These are phyloP conservation scores for Acronicta psi DNA, from an alignment of 2,888 invertebrate species.

Conservation along the genomic window DNA sequence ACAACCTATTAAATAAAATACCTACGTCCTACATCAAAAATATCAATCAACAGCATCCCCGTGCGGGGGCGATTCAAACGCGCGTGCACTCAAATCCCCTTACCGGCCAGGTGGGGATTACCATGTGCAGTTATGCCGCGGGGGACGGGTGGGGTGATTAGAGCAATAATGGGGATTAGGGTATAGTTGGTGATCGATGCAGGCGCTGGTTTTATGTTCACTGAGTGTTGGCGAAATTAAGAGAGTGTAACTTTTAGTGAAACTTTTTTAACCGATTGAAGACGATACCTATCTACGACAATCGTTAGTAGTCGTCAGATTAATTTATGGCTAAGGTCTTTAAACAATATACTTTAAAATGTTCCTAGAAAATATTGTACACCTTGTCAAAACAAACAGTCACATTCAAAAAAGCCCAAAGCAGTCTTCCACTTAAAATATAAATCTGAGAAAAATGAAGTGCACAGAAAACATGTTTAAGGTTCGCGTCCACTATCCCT, in stretches of 20 bases:
- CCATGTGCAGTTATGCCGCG: conserved; percentile 46
- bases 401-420: conserved; percentile 6
- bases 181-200: conserved; percentile 39
- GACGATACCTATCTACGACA: too few relatives aligned
- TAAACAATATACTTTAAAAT: too few relatives aligned
- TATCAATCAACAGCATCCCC: conserved; percentile 30
- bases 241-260: neutral
- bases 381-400: too few relatives aligned
- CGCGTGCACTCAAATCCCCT: conserved; percentile 40
- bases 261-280: neutral
- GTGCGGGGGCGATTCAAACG: conserved; percentile 23
- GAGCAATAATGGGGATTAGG: conserved; percentile 33
- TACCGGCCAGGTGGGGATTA: conserved; percentile 46
- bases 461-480: conserved; percentile 51
- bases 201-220: conserved; percentile 13
- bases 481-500: conserved; percentile 62
- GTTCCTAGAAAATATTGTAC: too few relatives aligned
- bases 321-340: too few relatives aligned
- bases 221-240: neutral
- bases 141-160: conserved; percentile 37
- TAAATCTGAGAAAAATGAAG: conserved; percentile 49
- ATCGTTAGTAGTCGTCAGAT: too few relatives aligned
- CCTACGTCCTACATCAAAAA: conserved; percentile 1
- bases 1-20: neutral
- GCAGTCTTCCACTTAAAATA: conserved; percentile 28